These are phyloP conservation scores for Drosophila asahinai DNA, from an alignment of 1,140 invertebrate genomes.

Conservation along the genomic window DNA sequence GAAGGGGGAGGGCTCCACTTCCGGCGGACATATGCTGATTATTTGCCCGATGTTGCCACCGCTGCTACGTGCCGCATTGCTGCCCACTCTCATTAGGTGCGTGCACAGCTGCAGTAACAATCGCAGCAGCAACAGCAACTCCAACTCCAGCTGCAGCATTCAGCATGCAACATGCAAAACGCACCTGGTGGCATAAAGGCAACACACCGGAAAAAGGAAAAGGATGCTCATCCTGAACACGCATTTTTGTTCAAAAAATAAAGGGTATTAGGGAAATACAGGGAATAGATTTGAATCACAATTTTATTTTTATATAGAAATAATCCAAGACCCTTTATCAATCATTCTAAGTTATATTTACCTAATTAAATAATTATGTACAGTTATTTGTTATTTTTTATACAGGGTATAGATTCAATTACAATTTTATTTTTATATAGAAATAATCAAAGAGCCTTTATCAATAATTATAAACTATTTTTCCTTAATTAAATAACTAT, in stretches of 20 bases:
- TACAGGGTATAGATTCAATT: too few species aligned
- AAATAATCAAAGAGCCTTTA: too few species aligned
- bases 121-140: slow-evolving; percentile 39
- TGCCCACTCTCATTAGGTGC: slow-evolving; percentile 60
- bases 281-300: too few species aligned
- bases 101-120: slow-evolving; percentile 49
- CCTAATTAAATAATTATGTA: too few species aligned
- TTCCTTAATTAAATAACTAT: too few species aligned
- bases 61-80: slow-evolving; percentile 49
- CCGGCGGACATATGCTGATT: slow-evolving; percentile 65
- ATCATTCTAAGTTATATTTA: too few species aligned
- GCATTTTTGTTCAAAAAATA: background rate
- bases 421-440: too few species aligned
- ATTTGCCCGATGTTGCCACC: slow-evolving; percentile 51
- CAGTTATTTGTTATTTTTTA: background rate
- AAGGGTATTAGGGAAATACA: background rate
- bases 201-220: slow-evolving; percentile 4
- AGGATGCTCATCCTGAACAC: too few species aligned
- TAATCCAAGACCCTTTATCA: too few species aligned
- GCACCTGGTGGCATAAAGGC: slow-evolving; percentile 11
- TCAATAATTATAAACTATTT: too few species aligned
- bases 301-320: too few species aligned
- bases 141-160: slow-evolving; percentile 24
- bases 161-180: slow-evolving; percentile 10
- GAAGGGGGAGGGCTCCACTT: slow-evolving; percentile 13